A percentile compares a stretch with the other conserved stretches of the same genome.
Evolutionary conservation across 2,797 vertebrate genomes (phyloP).

Genomic region (Chaunax sp.): DNA sequence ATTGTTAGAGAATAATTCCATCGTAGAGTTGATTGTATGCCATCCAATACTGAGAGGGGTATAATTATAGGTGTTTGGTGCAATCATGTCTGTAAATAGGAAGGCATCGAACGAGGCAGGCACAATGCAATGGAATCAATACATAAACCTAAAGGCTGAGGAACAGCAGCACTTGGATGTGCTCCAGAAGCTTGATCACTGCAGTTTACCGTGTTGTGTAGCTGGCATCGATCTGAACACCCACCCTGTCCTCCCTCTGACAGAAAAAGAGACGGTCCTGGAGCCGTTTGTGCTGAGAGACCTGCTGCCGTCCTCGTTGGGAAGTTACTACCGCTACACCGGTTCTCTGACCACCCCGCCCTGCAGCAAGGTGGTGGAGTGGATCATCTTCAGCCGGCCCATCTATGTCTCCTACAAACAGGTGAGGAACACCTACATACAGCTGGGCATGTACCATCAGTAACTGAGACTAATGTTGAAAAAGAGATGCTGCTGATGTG

Average conservation of each 20-base stretch:
- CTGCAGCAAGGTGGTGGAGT: slow-evolving; percentile 96
- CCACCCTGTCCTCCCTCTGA: slow-evolving; percentile 32
- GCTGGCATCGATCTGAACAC: slow-evolving; percentile 40
- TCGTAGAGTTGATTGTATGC: slow-evolving; percentile 28
- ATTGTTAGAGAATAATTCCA: slow-evolving; percentile 18
- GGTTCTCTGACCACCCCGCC: slow-evolving; percentile 96
- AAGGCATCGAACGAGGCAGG: slow-evolving; percentile 22
- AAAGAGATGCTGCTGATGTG: too few species aligned
- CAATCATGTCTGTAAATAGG: slow-evolving; percentile 47
- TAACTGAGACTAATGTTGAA: too few species aligned
- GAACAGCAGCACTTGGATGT: slow-evolving; percentile 32
- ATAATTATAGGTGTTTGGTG: slow-evolving; percentile 52
- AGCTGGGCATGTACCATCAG: too few species aligned
- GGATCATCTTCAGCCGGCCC: slow-evolving; percentile 93
- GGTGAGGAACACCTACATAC: slow-evolving; percentile 76
- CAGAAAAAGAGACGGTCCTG: slow-evolving; percentile 98
- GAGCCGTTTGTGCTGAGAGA: slow-evolving; percentile 94
- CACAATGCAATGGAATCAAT: slow-evolving; percentile 57
- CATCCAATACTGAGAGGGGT: slow-evolving; percentile 18
- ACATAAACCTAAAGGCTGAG: slow-evolving; percentile 26
- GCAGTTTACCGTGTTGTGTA: slow-evolving; percentile 19
- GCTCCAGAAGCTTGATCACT: slow-evolving; percentile 33
- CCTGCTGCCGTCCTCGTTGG: slow-evolving; percentile 89
- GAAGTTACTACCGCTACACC: slow-evolving; percentile 94
- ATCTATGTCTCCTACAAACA: slow-evolving; percentile 95